phyloP scores from a whole-genome alignment of 2,113 vertebrate species.

The Pandion haliaetus region DNA sequence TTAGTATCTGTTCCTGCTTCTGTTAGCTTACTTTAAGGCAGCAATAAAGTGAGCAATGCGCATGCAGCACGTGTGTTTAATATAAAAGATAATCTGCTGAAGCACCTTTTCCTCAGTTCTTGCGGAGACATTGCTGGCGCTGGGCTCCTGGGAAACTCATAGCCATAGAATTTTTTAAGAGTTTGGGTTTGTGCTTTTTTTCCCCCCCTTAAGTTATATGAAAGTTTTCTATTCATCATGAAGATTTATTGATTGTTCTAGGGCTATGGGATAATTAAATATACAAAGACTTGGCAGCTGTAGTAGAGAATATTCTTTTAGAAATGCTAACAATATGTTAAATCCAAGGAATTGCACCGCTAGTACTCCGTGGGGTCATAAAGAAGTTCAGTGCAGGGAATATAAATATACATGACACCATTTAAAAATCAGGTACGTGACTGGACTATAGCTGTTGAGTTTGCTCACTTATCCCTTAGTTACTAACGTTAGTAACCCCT shows the following conservation, averaged over 20 bases:
- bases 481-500: slow-evolving; percentile 38
- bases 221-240: slow-evolving; percentile 57
- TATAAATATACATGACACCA: slow-evolving; percentile 42
- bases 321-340: slow-evolving; percentile 60
- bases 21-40: slow-evolving; percentile 39
- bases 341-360: slow-evolving; percentile 42
- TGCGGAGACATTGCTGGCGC: slow-evolving; percentile 2
- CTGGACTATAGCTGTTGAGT: slow-evolving; percentile 34
- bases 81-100: slow-evolving; percentile 57
- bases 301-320: slow-evolving; percentile 57
- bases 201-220: neutral
- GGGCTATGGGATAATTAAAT: slow-evolving; percentile 61
- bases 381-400: slow-evolving; percentile 49
- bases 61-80: slow-evolving; percentile 44
- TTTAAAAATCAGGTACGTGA: slow-evolving; percentile 39
- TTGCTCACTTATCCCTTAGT: slow-evolving; percentile 11
- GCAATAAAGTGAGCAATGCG: slow-evolving; percentile 20
- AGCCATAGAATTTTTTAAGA: slow-evolving; percentile 19
- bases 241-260: slow-evolving; percentile 68
- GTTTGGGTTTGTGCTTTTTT: neutral
- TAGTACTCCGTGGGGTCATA: neutral
- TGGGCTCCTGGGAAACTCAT: slow-evolving; percentile 21
- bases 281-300: slow-evolving; percentile 70
- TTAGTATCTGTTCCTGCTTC: slow-evolving; percentile 8
- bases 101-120: slow-evolving; percentile 44